Evolutionary conservation across 2,888 invertebrate species (phyloP), one percentile per base, ranked within the genome.

Genomic region (Dicyrtoma fusca): DNA sequence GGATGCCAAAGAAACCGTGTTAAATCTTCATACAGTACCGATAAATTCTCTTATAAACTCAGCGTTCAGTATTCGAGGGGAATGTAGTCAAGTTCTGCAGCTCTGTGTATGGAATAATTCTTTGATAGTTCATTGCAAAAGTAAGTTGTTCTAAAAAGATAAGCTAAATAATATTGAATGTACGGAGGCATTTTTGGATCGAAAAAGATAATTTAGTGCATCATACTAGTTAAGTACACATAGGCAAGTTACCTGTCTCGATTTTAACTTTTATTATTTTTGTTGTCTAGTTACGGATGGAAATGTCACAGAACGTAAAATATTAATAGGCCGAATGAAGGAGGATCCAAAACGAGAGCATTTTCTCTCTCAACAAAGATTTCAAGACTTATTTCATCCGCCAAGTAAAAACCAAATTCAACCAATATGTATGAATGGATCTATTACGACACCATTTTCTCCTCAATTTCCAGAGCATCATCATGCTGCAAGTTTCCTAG

Each of bases 51-150:
- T 75, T 1, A 51, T 78, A 14, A 70, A 57, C 8, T 57, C 72
- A 10, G 42, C 26, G 10, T 63, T 42, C 23, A 42, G 51, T 21
- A 23, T 59, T 3, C 5, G 19, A 8, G 74, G 70, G 19, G 71
- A 73, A 47, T 76, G 75, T 51, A 47, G 62, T n/a, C 71, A 73
- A 55, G 76, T 78, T n/a, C 61, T 53, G 21, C 70, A 76, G n/a
- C 25, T 78, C 21, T 68, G 64, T 23, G 34, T 76, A 11, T 74
- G 69, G 47, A 72, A 65, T 42, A 76, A 78, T 51, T 63, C 69
- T 10, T 49, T 78, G 25, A 57, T 75, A 17, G 64, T 75, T 17
- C 74, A 76, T 49, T 75, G 73, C 25, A 66, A 64, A 74, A 68
- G 76, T 77, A 68, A 53, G 70, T 25, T 19, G 3, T 23, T 47